Conservation (phyloP, 2,888 invertebrate genomes). For the Blastobasis lacticolella region DNA sequence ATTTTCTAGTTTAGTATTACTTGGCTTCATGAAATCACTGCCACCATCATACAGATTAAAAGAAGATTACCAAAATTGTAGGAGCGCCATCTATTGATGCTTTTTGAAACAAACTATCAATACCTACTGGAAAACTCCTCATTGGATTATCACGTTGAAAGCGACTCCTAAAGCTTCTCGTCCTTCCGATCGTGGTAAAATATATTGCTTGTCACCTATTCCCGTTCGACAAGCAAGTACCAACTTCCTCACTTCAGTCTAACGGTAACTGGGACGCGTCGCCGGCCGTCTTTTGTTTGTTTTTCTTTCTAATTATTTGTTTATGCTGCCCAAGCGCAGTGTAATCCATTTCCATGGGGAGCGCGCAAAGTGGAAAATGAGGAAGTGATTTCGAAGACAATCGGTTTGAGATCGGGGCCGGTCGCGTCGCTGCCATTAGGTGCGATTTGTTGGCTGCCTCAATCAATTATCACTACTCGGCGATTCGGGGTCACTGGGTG, state of each 20-base stretch:
- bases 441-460: slow-evolving; percentile 15
- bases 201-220: not conserved
- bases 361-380: slow-evolving; percentile 27
- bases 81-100: no score
- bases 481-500: slow-evolving; percentile 7
- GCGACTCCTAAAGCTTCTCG: not conserved
- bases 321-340: not conserved
- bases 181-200: no score
- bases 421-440: slow-evolving; percentile 19
- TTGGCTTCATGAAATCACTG: no score
- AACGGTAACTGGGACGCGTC: not conserved
- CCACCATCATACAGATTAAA: no score
- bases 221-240: not conserved
- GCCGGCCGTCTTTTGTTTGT: not conserved
- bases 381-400: slow-evolving; percentile 29
- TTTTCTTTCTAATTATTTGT: not conserved
- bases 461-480: slow-evolving; percentile 29
- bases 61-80: no score
- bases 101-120: no score
- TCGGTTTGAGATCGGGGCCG: slow-evolving; percentile 29
- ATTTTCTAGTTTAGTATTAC: no score
- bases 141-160: not conserved
- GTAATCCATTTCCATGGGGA: slow-evolving; percentile 5
- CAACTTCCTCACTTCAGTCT: not conserved
- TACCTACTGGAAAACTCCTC: no score